Evolutionary conservation across 1,140 invertebrate genomes (phyloP).

Genomic region (Condylostylus longicornis): DNA sequence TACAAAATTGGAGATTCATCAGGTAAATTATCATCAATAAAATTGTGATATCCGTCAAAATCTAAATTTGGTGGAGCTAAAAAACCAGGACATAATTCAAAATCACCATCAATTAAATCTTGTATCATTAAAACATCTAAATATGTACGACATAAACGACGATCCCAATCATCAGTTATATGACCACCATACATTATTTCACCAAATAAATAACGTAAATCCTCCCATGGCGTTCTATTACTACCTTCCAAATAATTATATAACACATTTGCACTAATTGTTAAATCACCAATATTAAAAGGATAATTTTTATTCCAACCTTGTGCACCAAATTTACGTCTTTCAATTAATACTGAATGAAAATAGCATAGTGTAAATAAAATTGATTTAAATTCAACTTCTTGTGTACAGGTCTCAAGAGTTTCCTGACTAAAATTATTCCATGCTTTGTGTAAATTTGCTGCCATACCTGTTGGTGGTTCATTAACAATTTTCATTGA

Average conservation of each 20-base stretch:
- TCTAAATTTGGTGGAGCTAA: constrained; percentile 73
- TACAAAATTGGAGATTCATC: constrained; percentile 81
- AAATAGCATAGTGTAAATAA: constrained; percentile 91
- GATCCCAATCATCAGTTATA: constrained; percentile 93
- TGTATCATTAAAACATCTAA: constrained; percentile 74
- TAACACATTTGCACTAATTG: constrained; percentile 80
- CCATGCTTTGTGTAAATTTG: constrained; percentile 85
- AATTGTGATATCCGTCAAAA: constrained; percentile 74
- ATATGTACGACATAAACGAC: constrained; percentile 74
- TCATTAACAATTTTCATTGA: constrained; percentile 95
- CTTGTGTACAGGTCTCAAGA: constrained; percentile 81
- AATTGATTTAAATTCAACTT: constrained; percentile 87
- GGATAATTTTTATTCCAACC: constrained; percentile 86
- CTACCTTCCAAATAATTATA: constrained; percentile 89
- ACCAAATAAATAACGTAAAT: constrained; percentile 83
- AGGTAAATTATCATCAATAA: constrained; percentile 75
- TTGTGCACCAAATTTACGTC: constrained; percentile 86
- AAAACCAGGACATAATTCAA: constrained; percentile 69
- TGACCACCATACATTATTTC: constrained; percentile 97
- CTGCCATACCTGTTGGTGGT: constrained; percentile 84
- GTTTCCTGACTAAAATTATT: constrained; percentile 91
- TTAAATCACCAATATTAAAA: constrained; percentile 77
- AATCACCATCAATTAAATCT: constrained; percentile 74
- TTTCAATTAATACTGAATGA: constrained; percentile 85
- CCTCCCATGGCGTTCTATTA: constrained; percentile 79